Evolutionary conservation across 2,888 invertebrate genomes (phyloP), one percentile per base, ranked within the genome.

Genomic region (Coelinius sp.): DNA sequence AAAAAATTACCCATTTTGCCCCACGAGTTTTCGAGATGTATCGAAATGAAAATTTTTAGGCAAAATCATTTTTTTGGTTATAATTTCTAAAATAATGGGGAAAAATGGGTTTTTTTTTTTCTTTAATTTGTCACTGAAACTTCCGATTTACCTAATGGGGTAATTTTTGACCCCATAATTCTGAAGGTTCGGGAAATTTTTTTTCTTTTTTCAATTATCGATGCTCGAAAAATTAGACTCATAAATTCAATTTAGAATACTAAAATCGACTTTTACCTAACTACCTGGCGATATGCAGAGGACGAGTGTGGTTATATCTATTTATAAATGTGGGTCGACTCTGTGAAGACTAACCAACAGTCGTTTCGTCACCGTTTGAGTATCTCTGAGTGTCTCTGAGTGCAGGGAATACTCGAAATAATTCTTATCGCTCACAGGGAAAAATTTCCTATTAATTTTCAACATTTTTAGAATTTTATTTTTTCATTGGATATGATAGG

Each of bases 311-410:
- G 41, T 63, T 63, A 78, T 77, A 74, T 82, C 82, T 83, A 83
- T 83, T 83, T 83, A 80, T 82, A 81, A 82, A 83, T 83, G 77
- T 83, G 79, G 83, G 83, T 83, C 83, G 82, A 75, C 70, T 68
- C 70, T 71, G 25, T 27, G 46, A 53, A 63, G 73, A 68, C 63
- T 41, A 63, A 22, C 20, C 25, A 41, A 63, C 59, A 63, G n/a
- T 44, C 22, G 71, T 75, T 76, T 77, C 75, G 76, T 76, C 76
- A 74, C 73, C 72, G 53, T 66, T 71, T 46, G 68, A 68, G 67
- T 49, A 71, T 63, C 62, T 52, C 38, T 41, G 38, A 41, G 24
- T 63, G 38, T 17, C 59, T 59, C 8, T 59, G 31, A 35, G 59
- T 59, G 59, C 41, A 12, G 41, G 46, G 17, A 49, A 49, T 17